Conservation (phyloP, 2,888 invertebrate species). For the Oscheius sp. region DNA sequence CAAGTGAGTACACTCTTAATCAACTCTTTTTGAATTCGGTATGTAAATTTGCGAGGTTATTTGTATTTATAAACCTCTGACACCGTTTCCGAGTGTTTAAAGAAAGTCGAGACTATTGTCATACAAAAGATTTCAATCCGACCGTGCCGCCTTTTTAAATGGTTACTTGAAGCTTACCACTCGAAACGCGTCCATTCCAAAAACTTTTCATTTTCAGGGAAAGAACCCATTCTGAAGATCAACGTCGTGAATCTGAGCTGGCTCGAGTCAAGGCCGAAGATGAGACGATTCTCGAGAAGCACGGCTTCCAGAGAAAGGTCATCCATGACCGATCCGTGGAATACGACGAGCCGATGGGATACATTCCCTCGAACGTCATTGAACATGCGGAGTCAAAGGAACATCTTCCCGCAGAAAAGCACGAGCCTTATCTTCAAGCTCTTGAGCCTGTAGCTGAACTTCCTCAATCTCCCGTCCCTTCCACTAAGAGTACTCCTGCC, state of each 20-base stretch:
- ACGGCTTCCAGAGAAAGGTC: slow-evolving; percentile 49
- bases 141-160: too few species aligned
- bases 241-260: slow-evolving; percentile 51
- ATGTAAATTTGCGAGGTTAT: too few species aligned
- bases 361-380: slow-evolving; percentile 49
- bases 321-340: slow-evolving; percentile 50
- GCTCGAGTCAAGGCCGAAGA: slow-evolving; percentile 61
- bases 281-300: slow-evolving; percentile 55
- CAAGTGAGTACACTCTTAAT: slow-evolving; percentile 9
- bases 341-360: slow-evolving; percentile 54
- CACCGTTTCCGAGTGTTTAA: too few species aligned
- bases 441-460: slow-evolving; percentile 52
- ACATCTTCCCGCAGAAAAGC: slow-evolving; percentile 7
- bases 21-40: too few species aligned
- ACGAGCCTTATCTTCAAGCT: slow-evolving; percentile 34
- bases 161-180: too few species aligned
- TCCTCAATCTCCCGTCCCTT: slow-evolving; percentile 61
- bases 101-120: too few species aligned
- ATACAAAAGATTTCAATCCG: too few species aligned
- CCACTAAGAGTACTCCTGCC: slow-evolving; percentile 63
- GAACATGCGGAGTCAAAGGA: slow-evolving; percentile 38
- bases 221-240: slow-evolving; percentile 37
- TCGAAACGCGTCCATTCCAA: too few species aligned
- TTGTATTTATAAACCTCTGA: too few species aligned
- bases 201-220: not conserved